Base-by-base conservation (phyloP, 2,888 invertebrate species). In the Leptarthrus brevirostris region DNA sequence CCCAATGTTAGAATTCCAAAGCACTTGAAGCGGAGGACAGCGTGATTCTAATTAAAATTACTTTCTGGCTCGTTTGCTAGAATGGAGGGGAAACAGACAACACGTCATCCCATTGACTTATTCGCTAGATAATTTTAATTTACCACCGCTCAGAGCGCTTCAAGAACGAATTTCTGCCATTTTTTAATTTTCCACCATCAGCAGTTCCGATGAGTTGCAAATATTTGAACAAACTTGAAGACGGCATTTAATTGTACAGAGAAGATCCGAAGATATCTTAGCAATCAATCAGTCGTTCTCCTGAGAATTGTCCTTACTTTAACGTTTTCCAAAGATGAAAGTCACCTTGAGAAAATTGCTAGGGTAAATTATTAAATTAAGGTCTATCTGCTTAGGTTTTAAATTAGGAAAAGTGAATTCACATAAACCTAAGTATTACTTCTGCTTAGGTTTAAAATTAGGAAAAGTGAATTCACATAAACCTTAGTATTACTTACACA, bases 191-290 rank as follows among this genome's bases (percentile, higher is more conserved):
- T 18, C 58, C 20, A 58, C 36, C 58, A 58, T 58, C 58, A 58
- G 58, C 58, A 58, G 36, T 58, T 58, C 58, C 36, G 58, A 18
- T 58, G 58, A 58, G 36, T 58, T 58, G 58, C 58, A 58, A 58
- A 58, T 58, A 58, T 58, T 58, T 58, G 58, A 58, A 58, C 20
- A 40, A 58, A 58, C 58, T 36, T 36, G 58, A 58, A 49, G 36
- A 58, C 36, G n/a, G 16, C 36, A 40, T 34, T 36, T 34, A 58
- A 58, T 58, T 58, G 36, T 34, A 36, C 36, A 5, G 36, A 58
- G n/a, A 12, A 12, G 40, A 40, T 3, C 36, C 18, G 58, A 16
- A 58, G 22, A 58, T 58, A 34, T 34, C 58, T 58, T 58, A 18
- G 58, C 22, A 58, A 58, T 58, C 58, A 58, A 36, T 58, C 58